Percentiles rank a stretch among this genome's conserved stretches.
phyloP scores from a whole-genome alignment of 1,140 invertebrate species.

The Drosophila ficusphila region DNA sequence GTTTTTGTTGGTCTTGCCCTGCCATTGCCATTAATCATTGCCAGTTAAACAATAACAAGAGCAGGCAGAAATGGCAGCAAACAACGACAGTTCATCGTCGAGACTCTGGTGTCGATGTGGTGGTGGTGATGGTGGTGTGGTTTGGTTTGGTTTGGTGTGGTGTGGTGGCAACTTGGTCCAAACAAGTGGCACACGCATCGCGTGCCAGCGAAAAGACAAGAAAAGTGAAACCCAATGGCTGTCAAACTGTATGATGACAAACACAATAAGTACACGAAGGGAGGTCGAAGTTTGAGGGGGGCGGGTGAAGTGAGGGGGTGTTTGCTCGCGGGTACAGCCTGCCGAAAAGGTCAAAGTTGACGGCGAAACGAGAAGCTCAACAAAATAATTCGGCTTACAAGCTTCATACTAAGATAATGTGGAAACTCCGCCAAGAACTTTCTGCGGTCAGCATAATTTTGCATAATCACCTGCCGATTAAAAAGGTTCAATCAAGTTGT shows the following conservation, averaged over 20 bases:
- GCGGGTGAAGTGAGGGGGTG: background rate
- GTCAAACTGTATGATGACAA: slow-evolving; percentile 56
- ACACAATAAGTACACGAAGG: slow-evolving; percentile 41
- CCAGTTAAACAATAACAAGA: slow-evolving; percentile 73
- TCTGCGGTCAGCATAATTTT: too few relatives aligned
- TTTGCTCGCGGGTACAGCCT: slow-evolving; percentile 49
- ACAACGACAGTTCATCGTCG: slow-evolving; percentile 18
- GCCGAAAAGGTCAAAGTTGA: slow-evolving; percentile 71
- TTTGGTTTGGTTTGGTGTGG: too few relatives aligned
- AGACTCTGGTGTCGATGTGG: slow-evolving; percentile 33
- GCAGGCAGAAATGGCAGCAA: slow-evolving; percentile 24
- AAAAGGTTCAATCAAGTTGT: too few relatives aligned
- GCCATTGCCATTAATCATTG: slow-evolving; percentile 72
- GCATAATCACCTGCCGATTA: too few relatives aligned
- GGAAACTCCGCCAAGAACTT: too few relatives aligned
- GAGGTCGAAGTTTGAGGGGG: slow-evolving; percentile 3
- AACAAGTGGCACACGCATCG: slow-evolving; percentile 61
- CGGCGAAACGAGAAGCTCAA: background rate
- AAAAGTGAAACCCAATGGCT: slow-evolving; percentile 72
- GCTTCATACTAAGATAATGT: background rate
- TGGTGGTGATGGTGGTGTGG: too few relatives aligned
- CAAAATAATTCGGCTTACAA: background rate
- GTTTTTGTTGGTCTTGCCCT: slow-evolving; percentile 26
- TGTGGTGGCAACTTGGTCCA: slow-evolving; percentile 36
- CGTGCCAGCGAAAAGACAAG: slow-evolving; percentile 21